phyloP scores from a whole-genome alignment of 2,113 vertebrate species.

The Dromaius novaehollandiae region DNA sequence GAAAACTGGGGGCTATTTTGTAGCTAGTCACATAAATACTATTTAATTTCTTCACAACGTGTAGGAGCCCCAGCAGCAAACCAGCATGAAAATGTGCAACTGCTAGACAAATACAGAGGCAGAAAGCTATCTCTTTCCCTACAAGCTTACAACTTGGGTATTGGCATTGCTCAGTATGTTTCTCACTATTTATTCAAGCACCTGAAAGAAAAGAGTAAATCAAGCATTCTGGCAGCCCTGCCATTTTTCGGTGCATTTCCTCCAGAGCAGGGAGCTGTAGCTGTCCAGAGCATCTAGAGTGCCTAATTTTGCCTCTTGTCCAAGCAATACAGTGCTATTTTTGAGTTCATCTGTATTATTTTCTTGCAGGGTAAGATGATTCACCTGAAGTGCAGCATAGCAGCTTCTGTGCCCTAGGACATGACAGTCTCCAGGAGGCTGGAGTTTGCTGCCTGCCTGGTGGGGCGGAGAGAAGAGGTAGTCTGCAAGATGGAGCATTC shows the following conservation, averaged over 20 bases:
- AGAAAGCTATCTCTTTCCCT: not conserved
- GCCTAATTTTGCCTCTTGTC: fast-evolving
- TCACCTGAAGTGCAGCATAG: not conserved
- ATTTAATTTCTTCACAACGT: not conserved
- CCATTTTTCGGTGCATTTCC: not conserved
- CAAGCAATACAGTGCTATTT: not conserved
- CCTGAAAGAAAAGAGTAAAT: not conserved
- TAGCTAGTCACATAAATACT: not conserved
- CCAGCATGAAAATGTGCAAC: fast-evolving
- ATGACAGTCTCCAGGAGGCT: not conserved
- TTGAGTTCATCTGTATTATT: not conserved
- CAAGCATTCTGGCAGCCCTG: not conserved
- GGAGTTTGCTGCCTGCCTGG: fast-evolving
- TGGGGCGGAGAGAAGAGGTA: not conserved
- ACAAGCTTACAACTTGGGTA: not conserved
- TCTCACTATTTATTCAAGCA: not conserved
- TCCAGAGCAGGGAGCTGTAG: not conserved
- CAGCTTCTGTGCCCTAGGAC: not conserved
- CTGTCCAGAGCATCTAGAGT: fast-evolving
- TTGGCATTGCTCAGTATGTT: not conserved
- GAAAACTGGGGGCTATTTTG: not conserved
- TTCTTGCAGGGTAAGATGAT: not conserved
- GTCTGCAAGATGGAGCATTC: not conserved
- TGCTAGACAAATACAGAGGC: not conserved
- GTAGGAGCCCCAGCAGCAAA: not conserved